Conservation (phyloP, 2,888 invertebrate species). For the Ormyrus labotus region DNA sequence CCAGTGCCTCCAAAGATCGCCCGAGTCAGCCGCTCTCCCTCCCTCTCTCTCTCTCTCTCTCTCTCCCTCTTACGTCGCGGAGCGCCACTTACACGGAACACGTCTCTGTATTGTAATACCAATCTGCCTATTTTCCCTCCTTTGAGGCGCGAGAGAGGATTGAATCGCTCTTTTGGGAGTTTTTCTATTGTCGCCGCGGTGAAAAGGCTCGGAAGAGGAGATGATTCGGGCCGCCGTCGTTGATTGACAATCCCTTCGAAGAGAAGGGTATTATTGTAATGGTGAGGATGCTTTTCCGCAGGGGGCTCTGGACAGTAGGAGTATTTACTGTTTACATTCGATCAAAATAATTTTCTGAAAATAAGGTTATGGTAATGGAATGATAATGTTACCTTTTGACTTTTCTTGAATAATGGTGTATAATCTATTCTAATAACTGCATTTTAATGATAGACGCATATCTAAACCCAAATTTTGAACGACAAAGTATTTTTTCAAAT, state of each 20-base stretch:
- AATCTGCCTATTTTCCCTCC: conserved; percentile 13
- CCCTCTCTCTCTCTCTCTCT: too few species aligned
- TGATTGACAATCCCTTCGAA: conserved; percentile 19
- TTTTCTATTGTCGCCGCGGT: background rate
- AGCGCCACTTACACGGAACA: conserved; percentile 39
- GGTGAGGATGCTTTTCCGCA: background rate
- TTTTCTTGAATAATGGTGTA: background rate
- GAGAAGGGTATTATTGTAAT: background rate
- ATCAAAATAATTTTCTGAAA: too few species aligned
- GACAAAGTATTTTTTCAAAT: too few species aligned
- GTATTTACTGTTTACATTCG: too few species aligned
- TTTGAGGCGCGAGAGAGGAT: background rate
- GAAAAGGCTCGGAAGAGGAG: conserved; percentile 22
- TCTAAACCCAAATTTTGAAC: too few species aligned
- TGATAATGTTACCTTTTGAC: too few species aligned
- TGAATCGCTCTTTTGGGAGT: conserved; percentile 1
- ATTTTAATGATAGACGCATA: too few species aligned
- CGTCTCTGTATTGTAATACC: background rate
- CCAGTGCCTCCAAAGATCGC: background rate
- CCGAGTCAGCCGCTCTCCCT: too few species aligned
- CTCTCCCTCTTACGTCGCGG: background rate
- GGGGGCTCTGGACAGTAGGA: too few species aligned
- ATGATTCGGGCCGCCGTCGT: conserved; percentile 9
- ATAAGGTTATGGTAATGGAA: too few species aligned
- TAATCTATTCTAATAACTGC: background rate